Percentiles rank a stretch among this genome's conserved stretches.
Conservation (phyloP, 2,113 vertebrate species). For the Callithrix jacchus region DNA sequence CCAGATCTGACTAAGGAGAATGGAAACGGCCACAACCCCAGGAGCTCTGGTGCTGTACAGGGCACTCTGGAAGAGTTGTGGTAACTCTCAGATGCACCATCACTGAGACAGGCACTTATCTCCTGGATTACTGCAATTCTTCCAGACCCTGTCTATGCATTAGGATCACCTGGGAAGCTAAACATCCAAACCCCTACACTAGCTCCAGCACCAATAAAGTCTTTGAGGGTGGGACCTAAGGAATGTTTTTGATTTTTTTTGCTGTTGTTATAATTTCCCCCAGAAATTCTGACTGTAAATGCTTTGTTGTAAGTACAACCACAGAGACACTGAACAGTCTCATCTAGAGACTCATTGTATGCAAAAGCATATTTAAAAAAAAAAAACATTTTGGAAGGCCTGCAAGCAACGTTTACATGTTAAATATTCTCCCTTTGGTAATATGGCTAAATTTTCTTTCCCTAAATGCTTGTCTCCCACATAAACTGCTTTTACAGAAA, state of each 20-base stretch:
- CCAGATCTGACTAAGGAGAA: accelerated
- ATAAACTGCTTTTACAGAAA: background rate
- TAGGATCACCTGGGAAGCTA: background rate
- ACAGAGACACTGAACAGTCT: background rate
- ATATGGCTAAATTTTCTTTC: background rate
- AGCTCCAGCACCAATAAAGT: background rate
- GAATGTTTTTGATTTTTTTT: background rate
- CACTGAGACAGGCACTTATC: background rate
- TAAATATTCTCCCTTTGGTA: background rate
- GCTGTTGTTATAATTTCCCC: background rate
- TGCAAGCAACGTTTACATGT: background rate
- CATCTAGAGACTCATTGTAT: background rate
- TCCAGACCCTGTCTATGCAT: accelerated
- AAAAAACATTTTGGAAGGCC: background rate
- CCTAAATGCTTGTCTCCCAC: background rate
- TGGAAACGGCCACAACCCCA: accelerated
- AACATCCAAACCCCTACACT: background rate
- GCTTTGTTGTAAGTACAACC: background rate
- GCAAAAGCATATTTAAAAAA: background rate
- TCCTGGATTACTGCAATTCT: accelerated
- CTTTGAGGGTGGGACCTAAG: background rate
- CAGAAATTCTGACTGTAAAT: background rate
- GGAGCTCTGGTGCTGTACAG: accelerated
- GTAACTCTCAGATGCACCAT: background rate
- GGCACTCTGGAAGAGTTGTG: background rate